Percentiles rank a stretch among this genome's conserved stretches.
Conservation (phyloP, 2,888 invertebrate species). For the Artemia sinica region DNA sequence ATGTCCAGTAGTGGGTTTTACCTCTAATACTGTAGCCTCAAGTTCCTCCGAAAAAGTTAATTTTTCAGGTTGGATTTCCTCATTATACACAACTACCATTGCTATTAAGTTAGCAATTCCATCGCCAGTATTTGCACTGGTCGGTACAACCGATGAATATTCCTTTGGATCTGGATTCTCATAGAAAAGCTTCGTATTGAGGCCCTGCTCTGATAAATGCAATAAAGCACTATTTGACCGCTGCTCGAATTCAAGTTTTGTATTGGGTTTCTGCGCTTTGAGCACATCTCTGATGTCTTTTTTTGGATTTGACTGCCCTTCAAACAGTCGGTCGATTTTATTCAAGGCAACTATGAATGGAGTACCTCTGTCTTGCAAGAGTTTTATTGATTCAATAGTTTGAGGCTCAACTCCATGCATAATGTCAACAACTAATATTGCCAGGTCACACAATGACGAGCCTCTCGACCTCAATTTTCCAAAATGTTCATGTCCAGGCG, state of each 20-base stretch:
- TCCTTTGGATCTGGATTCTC: slow-evolving; percentile 84
- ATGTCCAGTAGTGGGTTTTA: slow-evolving; percentile 86
- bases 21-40: slow-evolving; percentile 39
- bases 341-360: slow-evolving; percentile 96
- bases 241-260: slow-evolving; percentile 83
- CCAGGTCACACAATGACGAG: slow-evolving; percentile 96
- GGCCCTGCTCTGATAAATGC: slow-evolving; percentile 86
- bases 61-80: slow-evolving; percentile 68
- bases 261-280: slow-evolving; percentile 68
- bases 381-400: slow-evolving; percentile 92
- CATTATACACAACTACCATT: slow-evolving; percentile 78
- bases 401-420: slow-evolving; percentile 99
- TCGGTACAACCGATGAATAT: slow-evolving; percentile 89
- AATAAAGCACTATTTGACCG: slow-evolving; percentile 66
- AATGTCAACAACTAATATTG: slow-evolving; percentile 94
- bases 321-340: slow-evolving; percentile 84
- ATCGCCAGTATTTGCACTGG: slow-evolving; percentile 92
- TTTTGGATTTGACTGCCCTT: slow-evolving; percentile 73
- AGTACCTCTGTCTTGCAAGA: slow-evolving; percentile 78
- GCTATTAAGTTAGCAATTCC: slow-evolving; percentile 95
- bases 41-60: slow-evolving; percentile 82
- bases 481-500: slow-evolving; percentile 98
- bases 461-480: slow-evolving; percentile 90
- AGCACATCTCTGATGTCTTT: slow-evolving; percentile 79
- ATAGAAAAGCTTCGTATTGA: slow-evolving; percentile 87